Evolutionary conservation across 2,888 invertebrate genomes (phyloP), one percentile per base, ranked within the genome.

Genomic region (Priocnemis perturbator): DNA sequence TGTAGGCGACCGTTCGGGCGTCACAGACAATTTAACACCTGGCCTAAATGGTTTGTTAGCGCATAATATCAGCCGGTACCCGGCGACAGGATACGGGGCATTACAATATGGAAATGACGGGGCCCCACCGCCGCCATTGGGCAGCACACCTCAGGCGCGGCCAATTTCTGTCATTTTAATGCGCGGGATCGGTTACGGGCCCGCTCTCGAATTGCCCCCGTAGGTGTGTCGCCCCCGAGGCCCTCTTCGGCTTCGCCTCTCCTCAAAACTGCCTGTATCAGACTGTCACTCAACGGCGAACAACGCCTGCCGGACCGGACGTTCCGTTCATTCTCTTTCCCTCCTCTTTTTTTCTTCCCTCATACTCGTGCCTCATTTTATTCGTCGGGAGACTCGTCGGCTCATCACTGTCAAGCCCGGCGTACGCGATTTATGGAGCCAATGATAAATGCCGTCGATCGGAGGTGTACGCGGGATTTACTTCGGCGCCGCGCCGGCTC

Each of bases 21-120:
- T 88, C 87, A 88, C 88, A 87, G 87, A 84, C 89, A 88, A 88
- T 89, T 88, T 86, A 88, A 88, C 88, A 89, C 89, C 88, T 89
- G 88, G 85, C 79, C 83, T 86, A 87, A 88, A 87, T 87, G 88
- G 88, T 86, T 87, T 86, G 86, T 85, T 84, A 87, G 79, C 85
- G 86, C 85, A 87, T 85, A 87, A 87, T 86, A 84, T 86, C 82
- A 73, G 77, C 73, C 82, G 78, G 81, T 79, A 75, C 77, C 79
- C 76, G 66, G 61, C 70, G 78, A 74, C 78, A 87, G 88, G 88
- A 88, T 87, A 87, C 86, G 81, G 84, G 82, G 73, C 84, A 87
- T 85, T 86, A 88, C 87, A 85, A 86, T 88, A 88, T 88, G 87
- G 87, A 88, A 88, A 88, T 87, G 83, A 86, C 83, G 76, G 75